Percentiles rank a stretch among this genome's conserved stretches.
These are phyloP conservation scores for Hippocampus guttulatus DNA, from an alignment of 2,113 vertebrate species.

Conservation along the genomic window DNA sequence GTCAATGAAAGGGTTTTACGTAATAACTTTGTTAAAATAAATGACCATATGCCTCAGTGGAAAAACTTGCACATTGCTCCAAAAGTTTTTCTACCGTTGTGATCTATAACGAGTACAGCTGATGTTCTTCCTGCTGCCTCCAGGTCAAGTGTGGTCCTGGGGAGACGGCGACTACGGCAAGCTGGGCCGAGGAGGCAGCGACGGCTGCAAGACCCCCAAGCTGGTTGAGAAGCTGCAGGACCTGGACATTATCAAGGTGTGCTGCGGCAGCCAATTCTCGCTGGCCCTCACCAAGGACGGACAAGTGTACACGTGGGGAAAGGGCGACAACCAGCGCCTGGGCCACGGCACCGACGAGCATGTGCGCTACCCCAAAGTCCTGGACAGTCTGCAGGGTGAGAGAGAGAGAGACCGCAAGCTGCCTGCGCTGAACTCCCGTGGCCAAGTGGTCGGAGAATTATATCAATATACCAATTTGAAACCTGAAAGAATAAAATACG, in stretches of 20 bases:
- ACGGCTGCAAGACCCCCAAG: constrained; percentile 95
- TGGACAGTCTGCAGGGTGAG: constrained; percentile 89
- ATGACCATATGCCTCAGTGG: too few relatives aligned
- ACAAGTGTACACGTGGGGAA: constrained; percentile 97
- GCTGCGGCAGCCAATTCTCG: constrained; percentile 96
- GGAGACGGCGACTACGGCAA: constrained; percentile 98
- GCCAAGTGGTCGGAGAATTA: not conserved
- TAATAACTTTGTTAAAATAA: too few relatives aligned
- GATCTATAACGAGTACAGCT: too few relatives aligned
- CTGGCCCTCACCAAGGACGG: constrained; percentile 93
- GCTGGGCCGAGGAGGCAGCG: constrained; percentile 91
- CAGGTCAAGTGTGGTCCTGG: constrained; percentile 99
- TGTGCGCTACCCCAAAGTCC: constrained; percentile 90
- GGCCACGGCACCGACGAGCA: constrained; percentile 96
- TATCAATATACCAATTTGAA: not conserved
- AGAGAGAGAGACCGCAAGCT: not conserved
- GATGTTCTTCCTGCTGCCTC: not conserved
- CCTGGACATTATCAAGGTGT: constrained; percentile 88
- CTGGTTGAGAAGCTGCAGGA: constrained; percentile 96
- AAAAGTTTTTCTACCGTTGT: too few relatives aligned
- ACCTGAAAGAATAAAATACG: too few relatives aligned
- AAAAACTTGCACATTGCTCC: too few relatives aligned
- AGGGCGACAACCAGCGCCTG: constrained; percentile 95
- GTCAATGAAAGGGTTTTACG: too few relatives aligned
- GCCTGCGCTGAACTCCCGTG: too few relatives aligned